Percentiles rank a stretch among this genome's conserved stretches.
These are phyloP conservation scores for Hydractinia symbiolongicarpus DNA, from an alignment of 30 jellyfish, hydroid and myxozoan genomes.

Conservation along the genomic window DNA sequence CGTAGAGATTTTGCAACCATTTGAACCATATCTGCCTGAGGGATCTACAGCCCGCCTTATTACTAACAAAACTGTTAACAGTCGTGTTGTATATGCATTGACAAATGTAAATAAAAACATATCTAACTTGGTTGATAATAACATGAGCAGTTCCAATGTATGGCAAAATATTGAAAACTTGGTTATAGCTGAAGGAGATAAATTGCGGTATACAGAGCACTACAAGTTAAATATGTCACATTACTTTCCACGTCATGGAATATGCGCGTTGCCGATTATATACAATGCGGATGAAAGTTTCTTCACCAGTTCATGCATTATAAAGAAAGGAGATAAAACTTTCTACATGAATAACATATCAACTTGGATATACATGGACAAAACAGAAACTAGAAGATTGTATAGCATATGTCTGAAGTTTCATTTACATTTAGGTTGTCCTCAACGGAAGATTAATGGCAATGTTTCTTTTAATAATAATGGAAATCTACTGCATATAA, in stretches of 20 bases:
- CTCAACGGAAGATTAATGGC: background rate
- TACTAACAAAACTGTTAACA: background rate
- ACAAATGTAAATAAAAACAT: too few species aligned
- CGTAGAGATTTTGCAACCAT: background rate
- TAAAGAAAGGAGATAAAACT: background rate
- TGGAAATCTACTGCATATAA: background rate
- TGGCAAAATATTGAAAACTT: background rate
- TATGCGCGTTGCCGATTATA: constrained; percentile 1
- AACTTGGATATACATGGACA: background rate
- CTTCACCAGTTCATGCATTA: background rate
- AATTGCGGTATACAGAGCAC: background rate
- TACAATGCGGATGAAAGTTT: background rate
- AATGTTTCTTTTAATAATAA: background rate
- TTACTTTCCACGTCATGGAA: background rate
- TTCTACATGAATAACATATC: background rate
- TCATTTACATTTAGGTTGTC: background rate
- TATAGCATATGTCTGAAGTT: background rate
- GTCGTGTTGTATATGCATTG: background rate
- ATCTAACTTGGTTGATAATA: background rate
- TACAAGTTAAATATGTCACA: background rate
- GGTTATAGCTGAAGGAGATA: background rate
- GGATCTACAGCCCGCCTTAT: background rate
- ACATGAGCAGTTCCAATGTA: background rate
- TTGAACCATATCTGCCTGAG: background rate
- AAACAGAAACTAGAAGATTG: background rate